phyloP scores from a whole-genome alignment of 92 coral and sea anemone genomes.

The Epizoanthus scotinus region DNA sequence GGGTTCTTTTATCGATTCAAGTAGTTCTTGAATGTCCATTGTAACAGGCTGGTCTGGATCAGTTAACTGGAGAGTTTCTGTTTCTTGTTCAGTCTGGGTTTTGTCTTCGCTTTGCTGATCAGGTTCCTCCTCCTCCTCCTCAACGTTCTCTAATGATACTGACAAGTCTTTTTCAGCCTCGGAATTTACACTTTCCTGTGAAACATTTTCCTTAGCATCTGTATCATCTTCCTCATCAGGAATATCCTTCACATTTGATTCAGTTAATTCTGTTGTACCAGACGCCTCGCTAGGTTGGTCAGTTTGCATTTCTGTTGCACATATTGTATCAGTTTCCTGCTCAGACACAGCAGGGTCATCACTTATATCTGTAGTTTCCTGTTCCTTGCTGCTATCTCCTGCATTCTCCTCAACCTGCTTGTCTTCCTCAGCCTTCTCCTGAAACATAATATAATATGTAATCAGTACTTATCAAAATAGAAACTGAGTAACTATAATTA shows the following conservation, averaged over 20 bases:
- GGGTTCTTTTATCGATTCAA: conserved; percentile 38
- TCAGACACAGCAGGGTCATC: not conserved
- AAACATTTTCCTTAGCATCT: not conserved
- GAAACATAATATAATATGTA: not conserved
- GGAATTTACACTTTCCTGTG: conserved; percentile 9
- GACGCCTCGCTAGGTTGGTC: not conserved
- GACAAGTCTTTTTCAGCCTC: conserved; percentile 14
- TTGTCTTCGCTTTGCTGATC: conserved; percentile 11
- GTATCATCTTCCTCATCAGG: conserved; percentile 1
- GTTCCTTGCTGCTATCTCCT: not conserved
- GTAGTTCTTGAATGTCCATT: conserved; percentile 6
- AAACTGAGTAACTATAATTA: no score
- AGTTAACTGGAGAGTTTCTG: not conserved
- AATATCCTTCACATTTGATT: not conserved
- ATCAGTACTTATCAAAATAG: no score
- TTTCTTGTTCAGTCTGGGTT: conserved; percentile 1
- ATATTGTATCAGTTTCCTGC: not conserved
- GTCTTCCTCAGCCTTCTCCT: not conserved
- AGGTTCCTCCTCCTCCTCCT: conserved; percentile 15
- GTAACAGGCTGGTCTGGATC: conserved; percentile 11
- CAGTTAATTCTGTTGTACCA: not conserved
- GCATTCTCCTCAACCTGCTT: not conserved
- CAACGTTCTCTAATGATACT: conserved; percentile 16
- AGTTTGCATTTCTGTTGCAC: not conserved
- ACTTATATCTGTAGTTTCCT: not conserved